Evolutionary conservation across 2,113 vertebrate species (phyloP), one percentile per base, ranked within the genome.

Genomic region (Scolopax mira): DNA sequence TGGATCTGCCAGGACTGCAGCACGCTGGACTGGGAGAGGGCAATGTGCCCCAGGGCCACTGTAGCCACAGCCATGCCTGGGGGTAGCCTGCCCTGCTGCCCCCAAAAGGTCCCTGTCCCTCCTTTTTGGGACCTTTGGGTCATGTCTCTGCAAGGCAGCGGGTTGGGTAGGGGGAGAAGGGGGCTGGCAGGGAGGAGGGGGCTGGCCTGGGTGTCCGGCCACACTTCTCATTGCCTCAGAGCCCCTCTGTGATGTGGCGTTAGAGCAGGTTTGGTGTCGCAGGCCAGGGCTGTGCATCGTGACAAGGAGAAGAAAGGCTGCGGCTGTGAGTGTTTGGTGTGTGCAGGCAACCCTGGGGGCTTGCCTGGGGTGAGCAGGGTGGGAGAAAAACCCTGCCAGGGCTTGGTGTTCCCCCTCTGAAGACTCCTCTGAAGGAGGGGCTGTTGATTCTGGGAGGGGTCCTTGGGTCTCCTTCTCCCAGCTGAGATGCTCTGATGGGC

Each of bases 291-390:
- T 44, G 81, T 23, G 74, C 13, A 14, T 44, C 6, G 13, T 79
- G 79, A 27, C 0, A 4, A 75, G 70, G 93, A 2, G 78, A 71
- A 74, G 91, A 62, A 95, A 87, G 94, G 89, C 92, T 95, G 94
- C 4, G 17, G 80, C 87, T 85, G 77, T 6, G 64, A 64, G 83
- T 9, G 24, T 19, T 19, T 3, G 25, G 48, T 44, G 90, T 2
- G 5, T 72, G 88, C 85, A 31, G 88, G 65, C 88, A 54, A 85
- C 70, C 41, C 85, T 3, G 4, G 85, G 87, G 39, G 27, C 52
- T 49, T 48, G 41, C 8, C n/a, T 3, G 21, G 48, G 49, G 41
- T 7, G 62, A 83, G 82, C 57, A 46, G 74, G 52, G 52, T 1
- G 9, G 65, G n/a, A 52, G 65, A 27, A 73, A 48, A 60, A 58